Evolutionary conservation across 2,113 vertebrate genomes (phyloP).

Genomic region (Datnioides undecimradiatus): DNA sequence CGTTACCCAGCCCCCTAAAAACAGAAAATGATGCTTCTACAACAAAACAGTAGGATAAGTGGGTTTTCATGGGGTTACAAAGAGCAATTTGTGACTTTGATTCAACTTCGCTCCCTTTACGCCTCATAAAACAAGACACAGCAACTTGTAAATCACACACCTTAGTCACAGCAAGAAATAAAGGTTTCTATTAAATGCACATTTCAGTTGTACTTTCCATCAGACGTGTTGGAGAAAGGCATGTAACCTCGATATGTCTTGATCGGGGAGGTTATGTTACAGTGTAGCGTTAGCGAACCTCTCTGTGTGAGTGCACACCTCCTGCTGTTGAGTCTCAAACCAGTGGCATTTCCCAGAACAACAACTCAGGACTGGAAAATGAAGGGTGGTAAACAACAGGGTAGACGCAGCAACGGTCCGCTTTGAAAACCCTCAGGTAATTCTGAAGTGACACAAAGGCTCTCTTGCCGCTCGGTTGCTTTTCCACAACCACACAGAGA

Average conservation of each 20-base stretch:
- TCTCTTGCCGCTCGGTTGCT: conserved; percentile 54
- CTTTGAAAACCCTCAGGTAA: conserved; percentile 57
- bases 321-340: conserved; percentile 67
- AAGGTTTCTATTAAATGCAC: conserved; percentile 25
- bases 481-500: conserved; percentile 47
- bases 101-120: conserved; percentile 31
- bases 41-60: conserved; percentile 46
- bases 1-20: conserved; percentile 54
- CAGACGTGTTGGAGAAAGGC: conserved; percentile 35
- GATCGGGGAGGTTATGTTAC: conserved; percentile 39
- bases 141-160: conserved; percentile 48
- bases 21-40: conserved; percentile 41
- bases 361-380: conserved; percentile 46
- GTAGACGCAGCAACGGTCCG: conserved; percentile 26
- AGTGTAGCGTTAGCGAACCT: conserved; percentile 44
- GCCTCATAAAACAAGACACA: conserved; percentile 44
- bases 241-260: conserved; percentile 33
- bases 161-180: conserved; percentile 38
- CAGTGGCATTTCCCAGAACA: conserved; percentile 68
- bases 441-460: conserved; percentile 64
- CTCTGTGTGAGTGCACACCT: conserved; percentile 48
- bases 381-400: conserved; percentile 63
- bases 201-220: conserved; percentile 17
- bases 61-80: conserved; percentile 43
- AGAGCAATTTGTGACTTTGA: conserved; percentile 59